A percentile compares a stretch with the other conserved stretches of the same genome.
phyloP scores from a whole-genome alignment of 2,888 invertebrate genomes.

The Scaptomyza tumidula region DNA sequence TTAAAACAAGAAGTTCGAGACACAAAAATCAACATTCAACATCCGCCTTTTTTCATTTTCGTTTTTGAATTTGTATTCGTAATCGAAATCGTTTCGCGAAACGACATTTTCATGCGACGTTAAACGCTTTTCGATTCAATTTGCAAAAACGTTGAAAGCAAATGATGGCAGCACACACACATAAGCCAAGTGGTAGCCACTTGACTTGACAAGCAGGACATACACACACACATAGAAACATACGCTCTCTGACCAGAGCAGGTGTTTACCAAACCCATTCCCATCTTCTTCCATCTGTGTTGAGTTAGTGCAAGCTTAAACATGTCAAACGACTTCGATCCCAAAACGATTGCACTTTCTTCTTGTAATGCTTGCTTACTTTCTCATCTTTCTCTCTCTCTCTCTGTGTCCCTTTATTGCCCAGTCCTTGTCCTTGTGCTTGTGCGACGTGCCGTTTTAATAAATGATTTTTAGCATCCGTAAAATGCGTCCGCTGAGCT shows the following conservation, averaged over 20 bases:
- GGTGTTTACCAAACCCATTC: not conserved
- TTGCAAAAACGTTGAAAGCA: slow-evolving; percentile 71
- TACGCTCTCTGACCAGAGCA: slow-evolving; percentile 7
- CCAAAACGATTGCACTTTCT: slow-evolving; percentile 4
- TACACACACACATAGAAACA: not conserved
- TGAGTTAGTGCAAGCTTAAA: slow-evolving; percentile 47
- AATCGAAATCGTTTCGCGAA: not conserved
- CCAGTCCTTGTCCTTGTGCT: not conserved
- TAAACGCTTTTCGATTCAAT: slow-evolving; percentile 69
- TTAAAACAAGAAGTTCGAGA: not conserved
- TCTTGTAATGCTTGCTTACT: not conserved
- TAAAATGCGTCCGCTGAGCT: slow-evolving; percentile 35
- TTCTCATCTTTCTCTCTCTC: not conserved
- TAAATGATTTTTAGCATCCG: slow-evolving; percentile 44
- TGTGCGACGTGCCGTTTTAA: slow-evolving; percentile 29
- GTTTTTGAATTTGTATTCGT: not conserved
- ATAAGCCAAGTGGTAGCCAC: slow-evolving; percentile 58
- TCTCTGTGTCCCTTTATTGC: not conserved
- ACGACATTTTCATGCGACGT: slow-evolving; percentile 34
- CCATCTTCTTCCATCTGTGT: slow-evolving; percentile 7
- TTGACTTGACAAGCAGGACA: slow-evolving; percentile 39
- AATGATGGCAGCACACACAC: slow-evolving; percentile 53
- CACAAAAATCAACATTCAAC: slow-evolving; percentile 4
- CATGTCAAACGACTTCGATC: slow-evolving; percentile 46
- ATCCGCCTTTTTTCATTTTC: not conserved